These are phyloP conservation scores for Gasterosteus nipponicus DNA, from an alignment of 2,113 vertebrate species.

Conservation along the genomic window DNA sequence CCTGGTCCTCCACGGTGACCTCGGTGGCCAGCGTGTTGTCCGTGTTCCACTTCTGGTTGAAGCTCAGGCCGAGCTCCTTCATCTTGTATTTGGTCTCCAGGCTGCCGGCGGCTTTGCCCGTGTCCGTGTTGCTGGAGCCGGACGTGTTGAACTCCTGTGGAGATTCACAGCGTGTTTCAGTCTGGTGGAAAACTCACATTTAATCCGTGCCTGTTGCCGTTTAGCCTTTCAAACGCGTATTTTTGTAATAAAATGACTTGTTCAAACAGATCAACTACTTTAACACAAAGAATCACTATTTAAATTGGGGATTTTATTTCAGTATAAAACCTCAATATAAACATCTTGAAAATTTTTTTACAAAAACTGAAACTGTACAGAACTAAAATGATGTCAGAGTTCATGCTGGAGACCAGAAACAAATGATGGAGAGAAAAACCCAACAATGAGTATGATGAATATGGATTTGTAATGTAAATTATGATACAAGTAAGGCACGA, in stretches of 20 bases:
- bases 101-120: constrained; percentile 90
- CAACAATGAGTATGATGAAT: too few relatives aligned
- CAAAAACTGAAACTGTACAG: not conserved
- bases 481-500: not conserved
- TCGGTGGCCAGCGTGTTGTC: constrained; percentile 93
- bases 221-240: too few relatives aligned
- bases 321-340: too few relatives aligned
- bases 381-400: not conserved
- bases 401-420: constrained; percentile 19
- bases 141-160: constrained; percentile 91
- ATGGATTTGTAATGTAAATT: not conserved
- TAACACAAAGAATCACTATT: not conserved
- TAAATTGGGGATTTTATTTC: too few relatives aligned
- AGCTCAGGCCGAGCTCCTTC: constrained; percentile 88
- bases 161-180: not conserved
- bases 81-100: constrained; percentile 96
- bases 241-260: too few relatives aligned
- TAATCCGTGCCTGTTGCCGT: too few relatives aligned
- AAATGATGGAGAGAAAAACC: not conserved
- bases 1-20: constrained; percentile 92
- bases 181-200: too few relatives aligned
- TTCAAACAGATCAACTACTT: too few relatives aligned
- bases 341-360: too few relatives aligned
- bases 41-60: constrained; percentile 97
- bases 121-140: constrained; percentile 93